Conservation (phyloP, 2,888 invertebrate genomes). For the Hirtodrosophila cameraria region DNA sequence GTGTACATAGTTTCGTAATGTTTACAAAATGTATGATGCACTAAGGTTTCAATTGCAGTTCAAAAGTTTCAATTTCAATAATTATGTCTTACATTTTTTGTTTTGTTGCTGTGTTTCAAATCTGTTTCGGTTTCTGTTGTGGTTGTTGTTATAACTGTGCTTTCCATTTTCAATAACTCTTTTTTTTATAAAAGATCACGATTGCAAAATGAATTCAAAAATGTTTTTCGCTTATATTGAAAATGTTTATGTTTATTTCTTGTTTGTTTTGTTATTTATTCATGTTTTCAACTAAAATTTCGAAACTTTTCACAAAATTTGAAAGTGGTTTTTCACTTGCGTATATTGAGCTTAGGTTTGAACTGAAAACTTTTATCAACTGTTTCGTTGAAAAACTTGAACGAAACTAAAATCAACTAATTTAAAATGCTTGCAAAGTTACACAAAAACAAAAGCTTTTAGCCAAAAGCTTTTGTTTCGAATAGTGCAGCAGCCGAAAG, state of each 20-base stretch:
- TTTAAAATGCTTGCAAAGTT: constrained; percentile 20
- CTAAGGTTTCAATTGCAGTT: constrained; percentile 13
- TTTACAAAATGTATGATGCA: constrained; percentile 13
- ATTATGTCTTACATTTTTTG: constrained; percentile 50
- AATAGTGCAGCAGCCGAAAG: constrained; percentile 9
- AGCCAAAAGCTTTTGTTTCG: constrained; percentile 10
- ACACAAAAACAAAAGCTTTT: constrained; percentile 23
- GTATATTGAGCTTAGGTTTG: constrained; percentile 6
- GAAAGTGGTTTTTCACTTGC: constrained; percentile 5
- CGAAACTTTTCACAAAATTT: constrained; percentile 21
- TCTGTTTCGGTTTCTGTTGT: constrained; percentile 64
- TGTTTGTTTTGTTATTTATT: not conserved
- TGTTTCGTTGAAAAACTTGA: constrained; percentile 47
- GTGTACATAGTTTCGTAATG: constrained; percentile 30
- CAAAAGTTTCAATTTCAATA: constrained; percentile 13
- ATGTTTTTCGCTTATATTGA: not conserved
- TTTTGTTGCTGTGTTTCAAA: constrained; percentile 50
- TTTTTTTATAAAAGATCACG: constrained; percentile 17
- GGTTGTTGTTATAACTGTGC: constrained; percentile 69
- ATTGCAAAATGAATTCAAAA: constrained; percentile 13
- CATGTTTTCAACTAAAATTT: constrained; percentile 13
- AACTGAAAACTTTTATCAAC: constrained; percentile 22
- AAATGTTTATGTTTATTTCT: not conserved
- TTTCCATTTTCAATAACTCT: constrained; percentile 63
- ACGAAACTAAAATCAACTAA: constrained; percentile 41